These are phyloP conservation scores for Sebastes iracundus DNA, from an alignment of 2,797 vertebrate species.

Conservation along the genomic window DNA sequence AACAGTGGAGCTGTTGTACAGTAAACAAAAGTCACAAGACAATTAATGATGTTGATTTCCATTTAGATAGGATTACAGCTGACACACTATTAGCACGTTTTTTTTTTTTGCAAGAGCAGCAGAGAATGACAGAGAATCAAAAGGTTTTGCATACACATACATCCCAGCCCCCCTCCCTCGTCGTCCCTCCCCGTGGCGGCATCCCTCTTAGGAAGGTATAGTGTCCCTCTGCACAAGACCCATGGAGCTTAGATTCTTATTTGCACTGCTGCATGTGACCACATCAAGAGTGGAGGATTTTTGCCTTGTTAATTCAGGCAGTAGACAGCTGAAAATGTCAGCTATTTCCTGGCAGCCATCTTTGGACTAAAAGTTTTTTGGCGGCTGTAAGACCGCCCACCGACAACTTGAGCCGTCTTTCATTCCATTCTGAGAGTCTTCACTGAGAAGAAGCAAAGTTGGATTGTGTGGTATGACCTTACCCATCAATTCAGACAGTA, in stretches of 20 bases:
- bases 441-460: neutral
- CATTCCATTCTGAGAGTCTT: neutral
- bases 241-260: neutral
- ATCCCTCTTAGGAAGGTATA: neutral
- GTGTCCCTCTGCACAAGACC: neutral
- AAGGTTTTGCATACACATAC: neutral
- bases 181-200: neutral
- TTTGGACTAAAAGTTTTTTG: neutral
- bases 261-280: constrained; percentile 11
- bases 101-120: neutral
- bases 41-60: neutral
- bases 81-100: neutral
- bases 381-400: neutral
- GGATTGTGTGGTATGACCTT: neutral
- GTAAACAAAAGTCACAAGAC: constrained; percentile 7
- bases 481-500: neutral
- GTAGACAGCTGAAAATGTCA: neutral
- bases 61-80: neutral
- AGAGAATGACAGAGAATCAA: neutral
- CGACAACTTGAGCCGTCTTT: neutral
- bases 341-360: neutral
- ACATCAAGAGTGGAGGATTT: neutral
- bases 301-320: neutral
- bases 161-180: neutral
- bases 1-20: constrained; percentile 9